Base-by-base conservation (phyloP, 2,797 vertebrate genomes). In the Acanthis flammea region DNA sequence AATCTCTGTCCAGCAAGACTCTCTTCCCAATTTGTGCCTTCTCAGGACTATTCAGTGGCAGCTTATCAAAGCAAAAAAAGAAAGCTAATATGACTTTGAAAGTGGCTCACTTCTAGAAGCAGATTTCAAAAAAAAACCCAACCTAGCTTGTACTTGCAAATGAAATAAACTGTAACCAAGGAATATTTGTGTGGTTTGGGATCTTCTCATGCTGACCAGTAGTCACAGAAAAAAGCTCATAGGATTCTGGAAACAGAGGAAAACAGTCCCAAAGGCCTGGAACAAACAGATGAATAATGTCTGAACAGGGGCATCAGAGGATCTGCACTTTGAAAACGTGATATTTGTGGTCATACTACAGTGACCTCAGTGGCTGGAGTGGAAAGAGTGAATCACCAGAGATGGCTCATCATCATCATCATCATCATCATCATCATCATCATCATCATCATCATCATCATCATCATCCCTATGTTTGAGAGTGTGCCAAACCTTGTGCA, bases 341-440 rank as follows among this genome's bases (percentile, higher is more conserved):
- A 2, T 83, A 28, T 44, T 19, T 72, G 14, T 30, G 22, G 54
- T 86, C 16, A 21, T 12, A 13, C 54, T 45, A 37, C 22, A 35
- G 33, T 87, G 63, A 78, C 37, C 14, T 94, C 42, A 70, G 28
- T 57, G 73, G 30, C 18, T 82, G 14, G 22, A 79, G n/a, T 19
- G 74, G 88, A 88, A 96, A 91, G 31, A 74, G 14, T 97, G 96
- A 98, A 76, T 98, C 97, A 97, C 50, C 83, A 68, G 82, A 54
- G 62, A 72, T 70, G 61, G 76, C 31, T 97, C 68, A 78, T 45
- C 25, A 15, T 53, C 31, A 61, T 41, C 27, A 15, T 61, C 31
- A 51, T 54, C 23, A 14, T 61, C 35, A n/a, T 39, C 35, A 37
- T 37, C 35, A 35, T 97, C 68, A 77, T 45, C 24, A 15, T 53